These are phyloP conservation scores for Iguana delicatissima DNA, from an alignment of 2,797 vertebrate genomes.

Conservation along the genomic window DNA sequence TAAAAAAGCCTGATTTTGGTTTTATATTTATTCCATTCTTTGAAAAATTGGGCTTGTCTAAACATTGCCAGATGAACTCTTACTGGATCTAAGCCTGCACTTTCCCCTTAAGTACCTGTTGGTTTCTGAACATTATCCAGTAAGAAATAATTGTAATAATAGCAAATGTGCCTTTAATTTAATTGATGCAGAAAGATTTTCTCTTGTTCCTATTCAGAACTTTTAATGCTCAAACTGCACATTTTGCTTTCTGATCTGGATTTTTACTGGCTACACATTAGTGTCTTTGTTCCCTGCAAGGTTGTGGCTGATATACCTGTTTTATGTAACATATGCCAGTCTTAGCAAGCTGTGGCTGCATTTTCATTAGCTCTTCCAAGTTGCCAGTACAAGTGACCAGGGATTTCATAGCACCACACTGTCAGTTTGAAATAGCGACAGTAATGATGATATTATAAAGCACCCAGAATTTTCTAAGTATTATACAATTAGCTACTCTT, in stretches of 20 bases:
- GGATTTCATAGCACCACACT: not conserved
- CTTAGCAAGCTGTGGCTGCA: not conserved
- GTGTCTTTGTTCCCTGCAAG: not conserved
- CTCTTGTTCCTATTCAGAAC: conserved; percentile 20
- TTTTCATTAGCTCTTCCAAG: not conserved
- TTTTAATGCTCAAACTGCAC: not conserved
- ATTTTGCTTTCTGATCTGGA: conserved; percentile 15
- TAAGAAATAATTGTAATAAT: not conserved
- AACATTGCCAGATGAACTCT: rapidly evolving
- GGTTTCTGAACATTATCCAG: not conserved
- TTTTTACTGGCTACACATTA: not conserved
- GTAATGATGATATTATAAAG: not conserved
- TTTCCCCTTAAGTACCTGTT: conserved; percentile 1
- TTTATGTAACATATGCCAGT: conserved; percentile 18
- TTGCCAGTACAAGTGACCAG: rapidly evolving
- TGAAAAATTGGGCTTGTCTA: conserved; percentile 9
- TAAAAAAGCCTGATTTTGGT: conserved; percentile 40
- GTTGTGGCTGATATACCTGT: not conserved
- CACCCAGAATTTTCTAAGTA: not conserved
- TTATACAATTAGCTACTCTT: not conserved
- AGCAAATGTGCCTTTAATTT: not conserved
- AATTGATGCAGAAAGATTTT: not conserved
- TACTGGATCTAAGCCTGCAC: rapidly evolving
- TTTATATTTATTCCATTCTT: conserved; percentile 26
- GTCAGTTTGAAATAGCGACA: not conserved